Conservation (phyloP, 2,797 vertebrate genomes). For the Etheostoma perlongum region DNA sequence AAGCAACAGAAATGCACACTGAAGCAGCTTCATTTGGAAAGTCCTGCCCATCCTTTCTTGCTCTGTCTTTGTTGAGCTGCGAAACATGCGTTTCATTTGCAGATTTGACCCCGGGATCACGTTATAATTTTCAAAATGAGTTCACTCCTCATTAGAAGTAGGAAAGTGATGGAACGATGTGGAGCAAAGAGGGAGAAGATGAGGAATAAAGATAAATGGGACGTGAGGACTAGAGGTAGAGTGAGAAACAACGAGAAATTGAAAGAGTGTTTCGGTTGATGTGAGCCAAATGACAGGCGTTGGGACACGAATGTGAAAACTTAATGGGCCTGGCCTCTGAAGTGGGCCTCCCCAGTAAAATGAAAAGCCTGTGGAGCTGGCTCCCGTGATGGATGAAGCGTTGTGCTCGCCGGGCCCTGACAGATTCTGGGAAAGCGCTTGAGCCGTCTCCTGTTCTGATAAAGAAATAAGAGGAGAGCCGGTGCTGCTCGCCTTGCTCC, state of each 20-base stretch:
- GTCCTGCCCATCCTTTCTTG: constrained; percentile 34
- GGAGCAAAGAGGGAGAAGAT: constrained; percentile 50
- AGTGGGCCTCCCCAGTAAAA: constrained; percentile 78
- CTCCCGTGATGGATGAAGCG: constrained; percentile 84
- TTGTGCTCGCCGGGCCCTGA: constrained; percentile 71
- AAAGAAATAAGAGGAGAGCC: constrained; percentile 78
- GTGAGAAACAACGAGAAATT: constrained; percentile 57
- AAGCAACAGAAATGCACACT: constrained; percentile 10
- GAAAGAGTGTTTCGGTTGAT: constrained; percentile 74
- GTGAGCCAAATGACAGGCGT: constrained; percentile 80
- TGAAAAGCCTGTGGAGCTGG: constrained; percentile 81
- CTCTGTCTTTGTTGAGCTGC: constrained; percentile 46
- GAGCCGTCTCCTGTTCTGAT: constrained; percentile 77
- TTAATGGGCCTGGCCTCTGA: constrained; percentile 81
- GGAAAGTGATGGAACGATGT: constrained; percentile 68
- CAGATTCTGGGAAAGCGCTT: constrained; percentile 84
- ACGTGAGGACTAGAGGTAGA: constrained; percentile 50
- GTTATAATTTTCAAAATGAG: constrained; percentile 71
- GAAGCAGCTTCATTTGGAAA: constrained; percentile 50
- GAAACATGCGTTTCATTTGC: constrained; percentile 78
- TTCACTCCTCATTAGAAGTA: constrained; percentile 79
- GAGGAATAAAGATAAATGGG: constrained; percentile 78
- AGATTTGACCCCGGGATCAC: constrained; percentile 69
- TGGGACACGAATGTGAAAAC: constrained; percentile 83
- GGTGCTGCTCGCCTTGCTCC: constrained; percentile 52